A percentile compares a stretch with the other conserved stretches of the same genome.
Evolutionary conservation across 1,140 invertebrate genomes (phyloP).

Genomic region (Stenopsyche tienmushanensis): DNA sequence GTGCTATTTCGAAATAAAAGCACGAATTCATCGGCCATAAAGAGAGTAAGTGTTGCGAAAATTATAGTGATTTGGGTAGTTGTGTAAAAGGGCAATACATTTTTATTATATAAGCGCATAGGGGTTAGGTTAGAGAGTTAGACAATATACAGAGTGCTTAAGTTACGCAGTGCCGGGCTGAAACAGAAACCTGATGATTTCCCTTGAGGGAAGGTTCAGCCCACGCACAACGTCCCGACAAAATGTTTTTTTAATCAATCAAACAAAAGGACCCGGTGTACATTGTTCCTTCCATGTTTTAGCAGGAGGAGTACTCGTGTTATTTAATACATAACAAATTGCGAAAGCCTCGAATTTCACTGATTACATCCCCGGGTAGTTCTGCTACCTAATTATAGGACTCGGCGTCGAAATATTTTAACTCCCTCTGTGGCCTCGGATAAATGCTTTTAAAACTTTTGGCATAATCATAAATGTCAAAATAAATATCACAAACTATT

Average conservation of each 20-base stretch:
- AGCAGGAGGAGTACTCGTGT: constrained; percentile 7
- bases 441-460: too few relatives aligned
- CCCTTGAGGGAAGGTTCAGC: constrained; percentile 24
- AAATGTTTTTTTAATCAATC: constrained; percentile 43
- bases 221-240: constrained; percentile 35
- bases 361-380: too few relatives aligned
- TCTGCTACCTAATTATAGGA: too few relatives aligned
- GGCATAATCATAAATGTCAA: too few relatives aligned
- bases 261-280: constrained; percentile 32
- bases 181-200: constrained; percentile 39
- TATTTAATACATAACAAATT: constrained; percentile 38
- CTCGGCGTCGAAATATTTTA: too few relatives aligned
- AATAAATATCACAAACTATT: too few relatives aligned
- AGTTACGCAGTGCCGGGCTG: constrained; percentile 16
- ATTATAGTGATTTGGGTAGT: background rate
- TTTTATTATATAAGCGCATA: constrained; percentile 17
- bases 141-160: constrained; percentile 15
- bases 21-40: too few relatives aligned
- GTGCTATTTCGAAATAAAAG: too few relatives aligned
- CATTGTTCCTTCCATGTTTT: constrained; percentile 19
- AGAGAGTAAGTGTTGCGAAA: too few relatives aligned
- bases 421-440: too few relatives aligned
- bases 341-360: background rate
- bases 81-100: background rate
- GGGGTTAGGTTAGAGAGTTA: constrained; percentile 1